phyloP scores from a whole-genome alignment of 23 tunicate genomes.

The Phallusia fumigata region DNA sequence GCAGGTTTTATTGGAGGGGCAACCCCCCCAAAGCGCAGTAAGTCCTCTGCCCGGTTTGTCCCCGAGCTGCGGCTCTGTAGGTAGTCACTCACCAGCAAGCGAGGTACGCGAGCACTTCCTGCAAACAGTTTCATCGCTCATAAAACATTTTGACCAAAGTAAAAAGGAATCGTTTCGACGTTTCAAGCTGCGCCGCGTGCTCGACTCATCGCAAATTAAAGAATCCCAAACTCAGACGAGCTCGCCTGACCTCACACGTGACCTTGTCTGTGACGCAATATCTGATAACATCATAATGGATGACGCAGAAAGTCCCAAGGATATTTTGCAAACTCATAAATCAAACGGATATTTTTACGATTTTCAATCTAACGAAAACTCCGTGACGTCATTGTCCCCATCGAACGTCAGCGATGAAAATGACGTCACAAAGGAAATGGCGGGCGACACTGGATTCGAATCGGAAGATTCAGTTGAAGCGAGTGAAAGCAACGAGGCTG shows the following conservation, averaged over 20 bases:
- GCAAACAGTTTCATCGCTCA: not conserved
- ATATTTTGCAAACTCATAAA: not conserved
- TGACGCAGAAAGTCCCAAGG: not conserved
- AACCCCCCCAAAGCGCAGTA: too few species aligned
- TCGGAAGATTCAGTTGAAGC: not conserved
- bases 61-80: not conserved
- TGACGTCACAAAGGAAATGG: not conserved
- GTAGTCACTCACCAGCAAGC: not conserved
- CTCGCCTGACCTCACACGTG: not conserved
- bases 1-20: not conserved
- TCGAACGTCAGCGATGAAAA: not conserved
- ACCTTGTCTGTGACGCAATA: not conserved
- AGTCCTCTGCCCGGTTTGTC: not conserved
- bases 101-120: not conserved
- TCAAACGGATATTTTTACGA: not conserved
- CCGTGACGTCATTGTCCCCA: not conserved
- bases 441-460: not conserved
- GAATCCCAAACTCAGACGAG: not conserved
- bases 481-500: not conserved
- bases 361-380: not conserved
- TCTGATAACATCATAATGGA: not conserved
- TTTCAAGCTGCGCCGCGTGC: not conserved
- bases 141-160: not conserved
- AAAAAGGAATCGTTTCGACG: not conserved
- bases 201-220: not conserved